Evolutionary conservation across 2,888 invertebrate genomes (phyloP), one percentile per base, ranked within the genome.

Genomic region (Tortrix viridana): DNA sequence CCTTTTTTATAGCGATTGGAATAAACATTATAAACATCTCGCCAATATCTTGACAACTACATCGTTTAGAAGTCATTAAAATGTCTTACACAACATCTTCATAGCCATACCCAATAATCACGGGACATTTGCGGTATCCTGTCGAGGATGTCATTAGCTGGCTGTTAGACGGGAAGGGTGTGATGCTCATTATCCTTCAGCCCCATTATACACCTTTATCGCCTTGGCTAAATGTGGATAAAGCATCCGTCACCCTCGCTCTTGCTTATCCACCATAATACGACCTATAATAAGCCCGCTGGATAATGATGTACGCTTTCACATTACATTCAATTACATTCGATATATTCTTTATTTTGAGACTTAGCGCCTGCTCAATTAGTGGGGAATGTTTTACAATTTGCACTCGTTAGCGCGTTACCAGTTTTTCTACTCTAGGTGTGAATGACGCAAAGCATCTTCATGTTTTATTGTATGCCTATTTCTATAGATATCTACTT

Each of bases 101-200:
- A 50, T 60, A 65, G 65, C 48, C 56, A 50, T 60, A 65, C 65
- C 49, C 65, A 67, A 65, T 70, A 73, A 74, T 74, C 69, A 66
- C 49, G 32, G 53, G 43, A 68, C 70, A 74, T 72, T 73, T 73
- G 74, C 69, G 68, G 73, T 72, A 72, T 77, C 76, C 76, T 76
- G 72, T 55, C 4, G 9, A n/a, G n/a, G 53, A 38, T n/a, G 22
- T 60, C 48, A 60, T 60, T 48, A 60, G 26, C 16, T 16, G 22
- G 9, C 19, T 37, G 22, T 41, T 20, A 20, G n/a, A 16, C 41
- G 22, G 41, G 53, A 53, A 22, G 9, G 50, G 20, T 7, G 16
- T 38, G 53, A 41, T 22, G 9, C 22, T 53, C 16, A 53, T 23
- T 53, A 41, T n/a, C 20, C 4, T n/a, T n/a, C n/a, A n/a, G n/a